Evolutionary conservation across 2,113 vertebrate genomes (phyloP).

Genomic region (Coturnix japonica): DNA sequence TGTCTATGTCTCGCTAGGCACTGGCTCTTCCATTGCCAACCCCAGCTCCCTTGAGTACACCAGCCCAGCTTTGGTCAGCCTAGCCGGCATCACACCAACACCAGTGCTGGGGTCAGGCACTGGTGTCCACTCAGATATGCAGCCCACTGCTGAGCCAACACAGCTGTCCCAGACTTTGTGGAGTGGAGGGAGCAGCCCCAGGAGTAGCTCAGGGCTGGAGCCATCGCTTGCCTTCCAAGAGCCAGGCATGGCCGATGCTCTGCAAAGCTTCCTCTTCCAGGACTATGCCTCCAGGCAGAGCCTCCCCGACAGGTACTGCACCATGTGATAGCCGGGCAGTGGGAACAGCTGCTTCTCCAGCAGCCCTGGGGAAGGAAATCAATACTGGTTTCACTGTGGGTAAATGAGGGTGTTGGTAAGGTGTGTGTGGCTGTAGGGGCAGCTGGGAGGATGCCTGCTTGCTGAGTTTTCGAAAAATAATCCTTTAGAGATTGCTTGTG

Average conservation of each 20-base stretch:
- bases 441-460: neutral
- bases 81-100: neutral
- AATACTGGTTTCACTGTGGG: neutral
- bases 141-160: neutral
- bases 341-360: neutral
- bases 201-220: neutral
- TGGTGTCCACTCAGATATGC: neutral
- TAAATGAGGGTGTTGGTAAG: fast-evolving
- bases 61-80: neutral
- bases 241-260: fast-evolving
- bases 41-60: fast-evolving
- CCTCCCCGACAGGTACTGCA: constrained; percentile 12
- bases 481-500: neutral
- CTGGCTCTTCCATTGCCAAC: neutral
- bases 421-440: fast-evolving
- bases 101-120: neutral
- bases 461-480: neutral
- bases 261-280: neutral
- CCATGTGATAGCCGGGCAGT: neutral
- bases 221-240: neutral
- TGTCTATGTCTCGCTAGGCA: constrained; percentile 44
- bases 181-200: neutral
- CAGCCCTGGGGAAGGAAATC: neutral
- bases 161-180: neutral
- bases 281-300: constrained; percentile 1